These are phyloP conservation scores for Macrosiphum euphorbiae DNA, from an alignment of 2,888 invertebrate species.

Conservation along the genomic window DNA sequence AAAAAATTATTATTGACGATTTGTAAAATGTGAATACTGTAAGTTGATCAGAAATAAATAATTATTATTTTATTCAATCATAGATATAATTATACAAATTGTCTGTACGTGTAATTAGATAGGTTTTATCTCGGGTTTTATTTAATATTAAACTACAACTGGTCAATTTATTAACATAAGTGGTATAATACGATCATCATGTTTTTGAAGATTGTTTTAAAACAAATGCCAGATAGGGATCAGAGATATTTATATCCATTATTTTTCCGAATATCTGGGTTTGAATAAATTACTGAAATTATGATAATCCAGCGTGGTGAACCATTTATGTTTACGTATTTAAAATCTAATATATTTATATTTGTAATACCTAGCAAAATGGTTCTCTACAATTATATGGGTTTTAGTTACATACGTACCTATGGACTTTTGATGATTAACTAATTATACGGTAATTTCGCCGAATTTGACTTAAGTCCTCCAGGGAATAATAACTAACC, in stretches of 20 bases:
- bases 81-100: neutral
- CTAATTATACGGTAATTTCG: conserved; percentile 5
- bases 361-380: neutral
- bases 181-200: neutral
- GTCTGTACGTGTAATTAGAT: neutral
- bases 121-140: neutral
- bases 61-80: neutral
- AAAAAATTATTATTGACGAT: neutral
- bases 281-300: neutral
- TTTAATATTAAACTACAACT: neutral
- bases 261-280: neutral
- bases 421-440: conserved; percentile 10
- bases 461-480: neutral
- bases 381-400: neutral
- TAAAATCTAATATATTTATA: neutral
- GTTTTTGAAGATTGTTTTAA: neutral
- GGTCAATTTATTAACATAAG: neutral
- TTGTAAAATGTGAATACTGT: neutral
- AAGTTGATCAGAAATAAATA: neutral
- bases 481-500: neutral
- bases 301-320: neutral
- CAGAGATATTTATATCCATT: neutral
- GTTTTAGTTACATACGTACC: neutral
- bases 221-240: neutral
- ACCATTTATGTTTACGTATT: neutral